A percentile compares a stretch with the other conserved stretches of the same genome.
Evolutionary conservation across 2,113 vertebrate genomes (phyloP).

Genomic region (Capra hircus): DNA sequence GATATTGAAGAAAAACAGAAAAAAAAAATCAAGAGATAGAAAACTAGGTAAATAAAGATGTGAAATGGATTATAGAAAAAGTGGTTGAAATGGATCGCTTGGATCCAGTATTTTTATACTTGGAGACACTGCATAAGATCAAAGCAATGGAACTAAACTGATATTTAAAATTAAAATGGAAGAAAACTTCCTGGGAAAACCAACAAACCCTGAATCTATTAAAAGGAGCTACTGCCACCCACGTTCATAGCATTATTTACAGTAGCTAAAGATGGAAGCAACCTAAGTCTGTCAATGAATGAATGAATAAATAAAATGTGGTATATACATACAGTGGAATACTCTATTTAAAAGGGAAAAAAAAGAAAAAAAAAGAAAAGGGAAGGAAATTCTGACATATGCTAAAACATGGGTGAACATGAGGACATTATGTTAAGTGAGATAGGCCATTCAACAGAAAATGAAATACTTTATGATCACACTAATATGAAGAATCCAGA

Average conservation of each 20-base stretch:
- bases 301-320: neutral
- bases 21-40: neutral
- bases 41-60: neutral
- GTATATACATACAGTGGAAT: too few species aligned
- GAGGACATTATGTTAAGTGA: neutral
- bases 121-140: neutral
- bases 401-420: neutral
- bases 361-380: neutral
- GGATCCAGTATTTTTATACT: neutral
- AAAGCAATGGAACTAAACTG: neutral
- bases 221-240: neutral
- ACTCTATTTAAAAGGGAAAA: neutral
- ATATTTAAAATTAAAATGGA: neutral
- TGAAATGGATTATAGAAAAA: neutral
- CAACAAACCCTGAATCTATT: neutral
- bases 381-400: neutral
- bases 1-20: neutral
- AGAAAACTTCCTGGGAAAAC: neutral
- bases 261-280: neutral
- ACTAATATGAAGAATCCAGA: neutral
- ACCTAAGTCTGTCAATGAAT: neutral
- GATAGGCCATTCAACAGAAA: neutral
- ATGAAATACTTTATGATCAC: neutral
- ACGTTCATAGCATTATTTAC: neutral
- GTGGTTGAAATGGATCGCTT: neutral